Base-by-base conservation (phyloP, 2,888 invertebrate genomes). In the Druceiella hillmani region DNA sequence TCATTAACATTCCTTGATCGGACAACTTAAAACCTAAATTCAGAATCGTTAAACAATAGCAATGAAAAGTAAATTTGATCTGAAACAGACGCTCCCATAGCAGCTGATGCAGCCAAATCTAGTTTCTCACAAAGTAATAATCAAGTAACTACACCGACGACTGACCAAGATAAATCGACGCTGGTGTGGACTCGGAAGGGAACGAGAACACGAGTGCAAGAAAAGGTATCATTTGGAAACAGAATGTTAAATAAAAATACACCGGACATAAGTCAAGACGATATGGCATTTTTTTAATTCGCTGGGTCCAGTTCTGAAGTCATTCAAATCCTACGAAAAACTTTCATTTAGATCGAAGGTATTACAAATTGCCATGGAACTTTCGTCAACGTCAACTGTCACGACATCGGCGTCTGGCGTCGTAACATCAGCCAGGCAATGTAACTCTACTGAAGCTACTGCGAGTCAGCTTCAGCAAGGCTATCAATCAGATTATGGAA, bases 251-350 rank as follows among this genome's bases (percentile, higher is more conserved):
- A 28, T 20, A 29, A 29, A 30, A 9, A 29, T 2, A 28, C 28
- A 14, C 36, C 28, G 30, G 30, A 36, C 30, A 36, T 17, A 10
- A 36, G n/a, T 38, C 26, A 31, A 27, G 38, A 38, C 33, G 38
- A 38, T 38, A 33, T 38, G 38, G 27, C 38, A 33, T 38, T 38
- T 38, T 38, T 38, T n/a, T 38, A 22, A 38, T 27, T 38, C 38
- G 33, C 38, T 38, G 22, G 36, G 24, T 31, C 36, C 36, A 25
- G 31, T 30, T 30, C 30, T 36, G 25, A 36, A 7, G 24, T 31
- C 30, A 25, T 30, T 33, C 14, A 33, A 26, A 15, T 13, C 33
- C 26, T 33, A 33, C 16, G 25, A 33, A 36, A 36, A 35, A 28
- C 35, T 35, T 17, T 28, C 16, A 28, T 35, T 35, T 35, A 26